These are phyloP conservation scores for Holcopasites calliopsidis DNA, from an alignment of 1,140 invertebrate genomes.

Conservation along the genomic window DNA sequence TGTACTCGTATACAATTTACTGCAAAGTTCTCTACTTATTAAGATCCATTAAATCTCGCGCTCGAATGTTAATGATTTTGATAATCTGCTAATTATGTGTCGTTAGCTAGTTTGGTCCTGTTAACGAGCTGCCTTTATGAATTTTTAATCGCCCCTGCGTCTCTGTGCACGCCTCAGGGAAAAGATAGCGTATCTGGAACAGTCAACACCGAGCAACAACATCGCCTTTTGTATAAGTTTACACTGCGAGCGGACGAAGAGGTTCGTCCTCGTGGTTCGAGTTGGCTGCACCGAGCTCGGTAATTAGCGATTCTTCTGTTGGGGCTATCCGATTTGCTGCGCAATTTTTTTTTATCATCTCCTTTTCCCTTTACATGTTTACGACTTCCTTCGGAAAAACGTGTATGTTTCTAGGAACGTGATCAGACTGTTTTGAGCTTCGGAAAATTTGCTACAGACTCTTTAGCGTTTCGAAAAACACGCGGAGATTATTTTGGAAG, in stretches of 20 bases:
- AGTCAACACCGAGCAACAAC: neutral
- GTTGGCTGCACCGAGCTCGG: neutral
- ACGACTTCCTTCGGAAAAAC: no score
- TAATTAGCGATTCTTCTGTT: slow-evolving; percentile 30
- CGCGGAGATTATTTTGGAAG: no score
- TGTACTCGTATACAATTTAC: no score
- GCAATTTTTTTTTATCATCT: neutral
- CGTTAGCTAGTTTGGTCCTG: neutral
- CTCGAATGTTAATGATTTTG: slow-evolving; percentile 7
- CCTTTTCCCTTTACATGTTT: neutral
- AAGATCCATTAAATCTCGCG: slow-evolving; percentile 10
- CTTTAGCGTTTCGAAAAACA: no score
- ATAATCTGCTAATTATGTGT: slow-evolving; percentile 22
- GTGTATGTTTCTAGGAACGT: no score
- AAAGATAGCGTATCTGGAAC: slow-evolving; percentile 29
- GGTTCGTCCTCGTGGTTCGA: slow-evolving; percentile 25
- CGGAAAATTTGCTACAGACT: no score
- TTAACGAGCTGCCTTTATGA: slow-evolving; percentile 22
- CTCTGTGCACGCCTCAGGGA: neutral
- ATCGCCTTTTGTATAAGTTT: slow-evolving; percentile 15
- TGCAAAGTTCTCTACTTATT: neutral
- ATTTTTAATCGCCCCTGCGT: slow-evolving; percentile 7
- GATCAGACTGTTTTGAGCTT: neutral
- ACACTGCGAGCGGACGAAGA: slow-evolving; percentile 1
- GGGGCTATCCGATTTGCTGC: slow-evolving; percentile 5